These are phyloP conservation scores for Mobula hypostoma DNA, from an alignment of 2,113 vertebrate species.

Conservation along the genomic window DNA sequence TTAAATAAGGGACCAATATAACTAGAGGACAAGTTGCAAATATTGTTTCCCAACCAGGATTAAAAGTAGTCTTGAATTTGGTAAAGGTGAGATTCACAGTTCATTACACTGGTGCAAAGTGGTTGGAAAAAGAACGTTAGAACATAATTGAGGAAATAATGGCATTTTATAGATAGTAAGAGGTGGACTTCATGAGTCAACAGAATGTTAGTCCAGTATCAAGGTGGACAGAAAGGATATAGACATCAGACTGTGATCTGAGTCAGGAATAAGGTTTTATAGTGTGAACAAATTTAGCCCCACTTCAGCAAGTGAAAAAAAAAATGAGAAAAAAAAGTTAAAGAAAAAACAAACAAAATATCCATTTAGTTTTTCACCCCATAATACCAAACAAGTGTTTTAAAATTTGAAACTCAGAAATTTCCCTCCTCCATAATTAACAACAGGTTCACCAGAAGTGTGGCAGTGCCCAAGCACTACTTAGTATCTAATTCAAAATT, in stretches of 20 bases:
- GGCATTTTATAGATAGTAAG: not conserved
- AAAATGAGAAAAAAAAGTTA: not conserved
- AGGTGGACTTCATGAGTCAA: not conserved
- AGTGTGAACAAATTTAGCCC: not conserved
- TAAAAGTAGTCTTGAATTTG: not conserved
- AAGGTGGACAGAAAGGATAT: not conserved
- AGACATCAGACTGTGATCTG: not conserved
- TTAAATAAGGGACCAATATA: not conserved
- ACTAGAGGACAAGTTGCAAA: not conserved
- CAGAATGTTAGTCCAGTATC: not conserved
- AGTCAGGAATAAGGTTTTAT: not conserved
- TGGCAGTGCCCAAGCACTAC: not conserved
- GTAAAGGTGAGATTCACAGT: not conserved
- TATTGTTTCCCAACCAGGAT: not conserved
- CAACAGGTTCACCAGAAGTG: not conserved
- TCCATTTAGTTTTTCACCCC: not conserved
- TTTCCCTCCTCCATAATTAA: not conserved
- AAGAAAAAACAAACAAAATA: no score
- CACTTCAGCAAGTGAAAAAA: not conserved
- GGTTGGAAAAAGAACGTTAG: not conserved
- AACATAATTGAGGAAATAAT: not conserved
- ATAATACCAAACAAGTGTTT: not conserved
- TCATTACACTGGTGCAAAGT: not conserved
- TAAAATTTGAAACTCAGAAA: not conserved
- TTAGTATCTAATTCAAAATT: not conserved